These are phyloP conservation scores for Crypturellus undulatus DNA, from an alignment of 2,113 vertebrate species.

Conservation along the genomic window DNA sequence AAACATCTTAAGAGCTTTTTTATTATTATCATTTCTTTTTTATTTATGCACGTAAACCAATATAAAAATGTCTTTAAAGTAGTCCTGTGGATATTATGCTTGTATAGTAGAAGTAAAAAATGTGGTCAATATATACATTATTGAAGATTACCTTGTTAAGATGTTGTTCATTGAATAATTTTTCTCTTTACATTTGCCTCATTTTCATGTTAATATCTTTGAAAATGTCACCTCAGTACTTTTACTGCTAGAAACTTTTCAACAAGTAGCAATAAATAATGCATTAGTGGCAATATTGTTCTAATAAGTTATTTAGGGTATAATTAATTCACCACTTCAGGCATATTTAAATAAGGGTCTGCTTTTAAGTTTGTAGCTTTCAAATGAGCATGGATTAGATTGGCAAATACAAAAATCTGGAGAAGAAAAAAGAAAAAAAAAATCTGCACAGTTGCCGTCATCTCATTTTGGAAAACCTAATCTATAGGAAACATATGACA, in stretches of 20 bases:
- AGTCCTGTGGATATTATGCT: constrained; percentile 64
- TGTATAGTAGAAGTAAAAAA: constrained; percentile 48
- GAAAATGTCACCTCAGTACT: constrained; percentile 81
- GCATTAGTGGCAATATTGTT: constrained; percentile 80
- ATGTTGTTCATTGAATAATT: constrained; percentile 52
- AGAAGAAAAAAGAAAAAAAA: neutral
- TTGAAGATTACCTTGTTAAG: constrained; percentile 72
- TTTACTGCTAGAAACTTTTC: constrained; percentile 79
- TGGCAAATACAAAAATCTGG: constrained; percentile 6
- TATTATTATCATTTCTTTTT: neutral
- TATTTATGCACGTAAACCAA: constrained; percentile 51
- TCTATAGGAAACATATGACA: constrained; percentile 27
- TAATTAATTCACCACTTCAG: constrained; percentile 84
- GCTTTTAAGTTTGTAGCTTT: constrained; percentile 60
- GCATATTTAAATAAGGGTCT: constrained; percentile 70
- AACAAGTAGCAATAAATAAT: constrained; percentile 86
- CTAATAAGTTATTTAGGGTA: constrained; percentile 81
- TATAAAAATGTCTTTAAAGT: constrained; percentile 48
- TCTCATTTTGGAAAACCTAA: constrained; percentile 39
- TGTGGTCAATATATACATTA: constrained; percentile 70
- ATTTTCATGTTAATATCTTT: constrained; percentile 80
- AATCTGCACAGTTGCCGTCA: neutral
- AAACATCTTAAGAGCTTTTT: neutral
- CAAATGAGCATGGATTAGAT: neutral
- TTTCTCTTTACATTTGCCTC: constrained; percentile 70